Percentiles rank a stretch among this genome's conserved stretches.
Conservation (phyloP, 2,797 vertebrate genomes). For the Rhabdomys pumilio region DNA sequence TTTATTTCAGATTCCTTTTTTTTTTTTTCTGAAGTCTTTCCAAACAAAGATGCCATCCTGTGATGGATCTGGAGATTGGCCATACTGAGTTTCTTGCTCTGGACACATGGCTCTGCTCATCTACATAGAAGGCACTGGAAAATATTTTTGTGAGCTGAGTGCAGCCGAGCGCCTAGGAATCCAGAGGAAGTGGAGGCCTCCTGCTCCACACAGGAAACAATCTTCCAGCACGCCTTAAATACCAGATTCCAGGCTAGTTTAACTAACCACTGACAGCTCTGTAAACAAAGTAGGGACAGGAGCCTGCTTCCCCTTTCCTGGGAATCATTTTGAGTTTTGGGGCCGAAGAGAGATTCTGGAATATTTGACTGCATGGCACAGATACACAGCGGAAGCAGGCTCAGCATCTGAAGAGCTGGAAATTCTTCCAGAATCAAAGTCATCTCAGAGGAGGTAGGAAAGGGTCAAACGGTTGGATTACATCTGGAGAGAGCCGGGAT, state of each 20-base stretch:
- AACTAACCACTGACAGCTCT: slow-evolving; percentile 94
- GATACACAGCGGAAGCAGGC: slow-evolving; percentile 89
- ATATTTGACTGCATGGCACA: slow-evolving; percentile 90
- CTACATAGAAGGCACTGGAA: slow-evolving; percentile 81
- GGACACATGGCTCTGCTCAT: slow-evolving; percentile 58
- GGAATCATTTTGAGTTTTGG: slow-evolving; percentile 93
- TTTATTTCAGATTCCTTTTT: slow-evolving; percentile 24
- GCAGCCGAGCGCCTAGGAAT: slow-evolving; percentile 86
- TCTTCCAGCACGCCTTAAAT: slow-evolving; percentile 91
- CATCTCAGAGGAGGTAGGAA: slow-evolving; percentile 89
- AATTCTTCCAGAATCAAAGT: slow-evolving; percentile 90
- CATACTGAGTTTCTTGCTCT: background rate
- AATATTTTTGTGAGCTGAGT: slow-evolving; percentile 82
- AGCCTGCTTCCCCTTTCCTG: slow-evolving; percentile 93
- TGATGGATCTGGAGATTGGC: background rate
- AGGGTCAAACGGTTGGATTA: slow-evolving; percentile 88
- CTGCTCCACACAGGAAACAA: slow-evolving; percentile 91
- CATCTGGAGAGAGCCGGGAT: slow-evolving; percentile 70
- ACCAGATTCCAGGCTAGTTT: slow-evolving; percentile 92
- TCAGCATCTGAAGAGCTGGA: slow-evolving; percentile 89
- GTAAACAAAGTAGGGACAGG: slow-evolving; percentile 93
- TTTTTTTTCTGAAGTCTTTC: slow-evolving; percentile 45
- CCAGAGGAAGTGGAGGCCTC: slow-evolving; percentile 92
- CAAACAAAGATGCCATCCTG: background rate
- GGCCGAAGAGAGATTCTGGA: slow-evolving; percentile 91